Percentiles rank a stretch among this genome's conserved stretches.
Evolutionary conservation across 2,888 invertebrate genomes (phyloP).

Genomic region (Perizoma affinitatum): DNA sequence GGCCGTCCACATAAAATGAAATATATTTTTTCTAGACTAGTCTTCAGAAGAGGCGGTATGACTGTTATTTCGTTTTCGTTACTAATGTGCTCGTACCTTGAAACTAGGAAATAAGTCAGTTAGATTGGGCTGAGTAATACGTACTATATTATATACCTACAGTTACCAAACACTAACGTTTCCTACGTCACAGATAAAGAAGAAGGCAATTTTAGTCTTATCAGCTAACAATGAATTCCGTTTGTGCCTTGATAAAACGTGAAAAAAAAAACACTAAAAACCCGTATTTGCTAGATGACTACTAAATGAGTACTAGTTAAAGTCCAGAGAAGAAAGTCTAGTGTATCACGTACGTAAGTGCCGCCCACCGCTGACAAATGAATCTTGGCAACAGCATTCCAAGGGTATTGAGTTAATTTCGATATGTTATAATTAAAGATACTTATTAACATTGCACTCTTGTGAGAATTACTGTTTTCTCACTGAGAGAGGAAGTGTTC

Average conservation of each 20-base stretch:
- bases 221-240: conserved; percentile 40
- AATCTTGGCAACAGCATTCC: conserved; percentile 22
- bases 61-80: no score
- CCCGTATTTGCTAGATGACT: not conserved
- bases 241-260: conserved; percentile 31
- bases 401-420: conserved; percentile 21
- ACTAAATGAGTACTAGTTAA: not conserved
- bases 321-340: no score
- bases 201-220: conserved; percentile 43
- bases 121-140: no score
- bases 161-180: conserved; percentile 14
- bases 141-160: not conserved
- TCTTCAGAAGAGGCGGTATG: no score
- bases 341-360: not conserved
- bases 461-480: not conserved
- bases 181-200: conserved; percentile 48
- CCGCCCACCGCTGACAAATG: conserved; percentile 18
- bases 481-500: conserved; percentile 14
- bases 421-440: conserved; percentile 9
- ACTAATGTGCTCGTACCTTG: no score
- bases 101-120: no score
- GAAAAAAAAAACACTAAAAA: conserved; percentile 17
- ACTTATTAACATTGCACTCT: conserved; percentile 7
- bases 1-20: no score
- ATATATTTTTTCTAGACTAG: no score